Conservation (phyloP, 2,113 vertebrate species). For the Pelvicachromis taeniatus region DNA sequence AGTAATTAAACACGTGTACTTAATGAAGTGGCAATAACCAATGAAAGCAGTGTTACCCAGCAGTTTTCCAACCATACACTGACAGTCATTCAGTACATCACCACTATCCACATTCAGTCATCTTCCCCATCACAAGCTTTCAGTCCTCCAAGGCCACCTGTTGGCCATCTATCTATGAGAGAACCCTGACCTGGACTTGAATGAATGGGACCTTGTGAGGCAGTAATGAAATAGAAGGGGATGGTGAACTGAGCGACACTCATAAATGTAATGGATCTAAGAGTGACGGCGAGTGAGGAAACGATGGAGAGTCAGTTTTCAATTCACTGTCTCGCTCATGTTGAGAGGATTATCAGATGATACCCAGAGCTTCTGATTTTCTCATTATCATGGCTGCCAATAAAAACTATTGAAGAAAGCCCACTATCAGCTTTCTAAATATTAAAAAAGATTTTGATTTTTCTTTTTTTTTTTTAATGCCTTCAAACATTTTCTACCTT, state of each 20-base stretch:
- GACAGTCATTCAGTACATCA: neutral
- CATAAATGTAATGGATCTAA: slow-evolving; percentile 4
- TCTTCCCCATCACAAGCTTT: neutral
- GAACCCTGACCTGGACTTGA: slow-evolving; percentile 12
- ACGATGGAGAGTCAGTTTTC: neutral
- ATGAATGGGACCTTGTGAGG: neutral
- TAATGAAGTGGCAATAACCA: neutral
- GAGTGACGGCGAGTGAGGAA: neutral
- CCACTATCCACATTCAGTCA: neutral
- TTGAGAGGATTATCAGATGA: neutral
- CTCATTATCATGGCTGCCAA: neutral
- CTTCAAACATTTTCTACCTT: neutral
- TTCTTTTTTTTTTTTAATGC: neutral
- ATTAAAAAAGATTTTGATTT: rapidly evolving
- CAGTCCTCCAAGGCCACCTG: neutral
- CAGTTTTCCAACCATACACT: neutral
- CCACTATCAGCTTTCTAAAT: neutral
- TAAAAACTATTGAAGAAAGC: neutral
- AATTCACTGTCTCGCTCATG: neutral
- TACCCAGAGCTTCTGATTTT: neutral
- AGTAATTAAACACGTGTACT: neutral
- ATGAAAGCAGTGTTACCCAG: neutral
- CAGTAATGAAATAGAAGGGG: neutral
- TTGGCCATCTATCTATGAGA: neutral
- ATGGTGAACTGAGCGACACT: neutral